Evolutionary conservation across 2,888 invertebrate species (phyloP).

Genomic region (Eucera pruinosa): DNA sequence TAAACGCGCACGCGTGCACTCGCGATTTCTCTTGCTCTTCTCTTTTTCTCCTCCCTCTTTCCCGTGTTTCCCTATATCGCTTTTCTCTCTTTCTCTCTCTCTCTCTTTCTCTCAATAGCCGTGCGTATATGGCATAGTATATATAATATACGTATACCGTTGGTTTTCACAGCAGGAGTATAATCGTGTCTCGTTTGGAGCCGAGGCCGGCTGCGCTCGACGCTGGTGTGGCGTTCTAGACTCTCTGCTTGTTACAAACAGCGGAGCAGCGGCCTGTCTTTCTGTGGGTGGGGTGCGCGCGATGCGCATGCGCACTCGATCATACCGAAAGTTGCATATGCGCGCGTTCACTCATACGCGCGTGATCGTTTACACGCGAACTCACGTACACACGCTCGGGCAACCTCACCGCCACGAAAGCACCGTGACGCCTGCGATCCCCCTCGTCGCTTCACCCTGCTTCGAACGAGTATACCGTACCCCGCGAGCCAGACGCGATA

Average conservation of each 20-base stretch:
- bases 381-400: constrained; percentile 20
- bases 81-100: too few relatives aligned
- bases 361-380: constrained; percentile 24
- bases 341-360: constrained; percentile 49
- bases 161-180: constrained; percentile 46
- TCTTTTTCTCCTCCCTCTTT: background rate
- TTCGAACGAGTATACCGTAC: constrained; percentile 57
- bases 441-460: constrained; percentile 30
- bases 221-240: constrained; percentile 71
- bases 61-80: constrained; percentile 5
- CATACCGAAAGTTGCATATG: constrained; percentile 48
- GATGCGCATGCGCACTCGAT: constrained; percentile 65
- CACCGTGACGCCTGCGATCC: constrained; percentile 65
- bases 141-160: too few relatives aligned
- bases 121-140: too few relatives aligned
- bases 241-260: constrained; percentile 62
- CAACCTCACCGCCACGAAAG: constrained; percentile 61
- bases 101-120: too few relatives aligned
- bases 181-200: constrained; percentile 49
- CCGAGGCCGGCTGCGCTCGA: constrained; percentile 73
- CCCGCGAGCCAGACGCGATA: constrained; percentile 80
- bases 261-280: constrained; percentile 55
- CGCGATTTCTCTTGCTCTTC: constrained; percentile 20
- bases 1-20: constrained; percentile 39
- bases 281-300: constrained; percentile 53